These are phyloP conservation scores for Setipinna tenuifilis DNA, from an alignment of 2,797 vertebrate genomes.

Conservation along the genomic window DNA sequence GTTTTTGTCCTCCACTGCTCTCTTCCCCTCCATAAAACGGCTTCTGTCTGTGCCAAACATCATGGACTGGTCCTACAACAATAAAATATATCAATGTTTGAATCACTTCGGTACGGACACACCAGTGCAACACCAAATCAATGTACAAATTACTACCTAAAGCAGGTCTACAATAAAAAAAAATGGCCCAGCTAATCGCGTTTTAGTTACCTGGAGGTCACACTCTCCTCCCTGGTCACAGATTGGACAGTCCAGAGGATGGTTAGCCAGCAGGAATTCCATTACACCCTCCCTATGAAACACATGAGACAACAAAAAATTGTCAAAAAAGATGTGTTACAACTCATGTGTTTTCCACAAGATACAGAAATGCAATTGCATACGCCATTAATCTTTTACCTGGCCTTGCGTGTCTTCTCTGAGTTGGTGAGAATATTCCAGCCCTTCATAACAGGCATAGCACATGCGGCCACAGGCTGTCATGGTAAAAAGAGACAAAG, in stretches of 20 bases:
- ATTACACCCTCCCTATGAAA: constrained; percentile 92
- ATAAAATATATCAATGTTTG: neutral
- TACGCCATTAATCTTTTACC: constrained; percentile 68
- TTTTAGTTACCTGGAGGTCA: constrained; percentile 88
- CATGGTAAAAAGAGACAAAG: constrained; percentile 28
- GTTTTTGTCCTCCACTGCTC: constrained; percentile 98
- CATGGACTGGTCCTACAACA: constrained; percentile 84
- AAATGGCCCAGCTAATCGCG: neutral
- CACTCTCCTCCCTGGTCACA: constrained; percentile 99
- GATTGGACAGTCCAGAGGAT: constrained; percentile 96
- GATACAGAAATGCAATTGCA: neutral
- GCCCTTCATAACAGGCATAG: constrained; percentile 99
- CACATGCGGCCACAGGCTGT: constrained; percentile 96
- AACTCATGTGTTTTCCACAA: neutral
- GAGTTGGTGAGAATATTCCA: constrained; percentile 99
- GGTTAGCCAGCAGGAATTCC: constrained; percentile 97
- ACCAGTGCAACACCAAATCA: neutral
- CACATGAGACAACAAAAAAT: neutral
- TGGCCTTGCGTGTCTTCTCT: constrained; percentile 95
- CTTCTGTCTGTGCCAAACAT: constrained; percentile 97
- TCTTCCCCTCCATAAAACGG: constrained; percentile 90
- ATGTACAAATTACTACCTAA: neutral
- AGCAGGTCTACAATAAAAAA: neutral
- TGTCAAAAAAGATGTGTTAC: neutral
- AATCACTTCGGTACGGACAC: neutral